Conservation (phyloP, 2,797 vertebrate genomes). For the Lepilemur septentrionalis region DNA sequence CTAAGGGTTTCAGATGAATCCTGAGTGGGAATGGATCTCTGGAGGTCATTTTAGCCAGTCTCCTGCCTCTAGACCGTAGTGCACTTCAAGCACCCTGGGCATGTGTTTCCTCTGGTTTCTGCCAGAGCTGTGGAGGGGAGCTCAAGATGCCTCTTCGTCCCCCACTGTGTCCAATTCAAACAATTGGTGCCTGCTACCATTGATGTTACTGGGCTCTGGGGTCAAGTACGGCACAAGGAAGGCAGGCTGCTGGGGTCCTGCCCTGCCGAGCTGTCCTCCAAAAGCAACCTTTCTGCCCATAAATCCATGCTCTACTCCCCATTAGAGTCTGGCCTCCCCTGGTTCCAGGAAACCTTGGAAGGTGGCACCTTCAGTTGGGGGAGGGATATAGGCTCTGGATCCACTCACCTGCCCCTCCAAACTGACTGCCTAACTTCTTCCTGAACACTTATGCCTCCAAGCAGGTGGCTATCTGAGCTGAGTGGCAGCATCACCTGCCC, state of each 20-base stretch:
- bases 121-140: neutral
- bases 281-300: neutral
- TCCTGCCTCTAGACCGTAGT: neutral
- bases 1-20: neutral
- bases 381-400: neutral
- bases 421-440: conserved; percentile 26
- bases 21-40: neutral
- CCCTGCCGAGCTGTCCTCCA: neutral
- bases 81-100: neutral
- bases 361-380: neutral
- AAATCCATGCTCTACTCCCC: neutral
- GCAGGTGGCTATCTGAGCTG: neutral
- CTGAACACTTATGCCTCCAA: neutral
- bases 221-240: neutral
- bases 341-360: neutral
- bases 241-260: neutral
- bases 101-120: neutral
- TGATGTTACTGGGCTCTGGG: neutral
- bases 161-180: neutral
- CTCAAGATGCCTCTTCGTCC: neutral
- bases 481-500: neutral
- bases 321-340: neutral
- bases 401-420: neutral
- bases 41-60: neutral
- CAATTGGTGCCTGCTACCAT: neutral